Evolutionary conservation across 2,888 invertebrate species (phyloP).

Genomic region (Trichopoda pennipes): DNA sequence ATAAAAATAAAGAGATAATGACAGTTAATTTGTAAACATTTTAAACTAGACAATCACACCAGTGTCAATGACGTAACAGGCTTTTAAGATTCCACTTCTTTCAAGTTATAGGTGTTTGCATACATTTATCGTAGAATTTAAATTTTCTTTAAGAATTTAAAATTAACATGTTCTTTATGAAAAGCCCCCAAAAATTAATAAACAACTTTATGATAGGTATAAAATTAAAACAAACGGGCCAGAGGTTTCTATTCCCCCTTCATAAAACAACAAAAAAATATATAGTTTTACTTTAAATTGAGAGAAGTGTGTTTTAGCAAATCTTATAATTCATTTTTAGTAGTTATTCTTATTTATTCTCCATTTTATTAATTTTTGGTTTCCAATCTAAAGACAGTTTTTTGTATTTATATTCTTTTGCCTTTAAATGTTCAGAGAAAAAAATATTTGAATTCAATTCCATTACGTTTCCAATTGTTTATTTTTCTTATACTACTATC

Average conservation of each 20-base stretch:
- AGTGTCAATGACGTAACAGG: too few relatives aligned
- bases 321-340: constrained; percentile 48
- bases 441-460: constrained; percentile 49
- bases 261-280: constrained; percentile 1
- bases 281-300: constrained; percentile 1
- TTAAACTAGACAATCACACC: too few relatives aligned
- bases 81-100: too few relatives aligned
- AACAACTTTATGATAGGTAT: not conserved
- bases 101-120: too few relatives aligned
- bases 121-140: not conserved
- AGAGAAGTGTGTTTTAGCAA: constrained; percentile 43
- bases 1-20: too few relatives aligned
- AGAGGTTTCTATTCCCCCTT: not conserved
- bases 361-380: constrained; percentile 43
- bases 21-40: too few relatives aligned
- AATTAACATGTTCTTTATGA: too few relatives aligned
- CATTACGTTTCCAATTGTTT: constrained; percentile 56
- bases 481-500: constrained; percentile 9
- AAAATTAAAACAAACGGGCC: not conserved
- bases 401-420: constrained; percentile 36
- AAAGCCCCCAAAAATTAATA: too few relatives aligned
- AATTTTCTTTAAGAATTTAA: too few relatives aligned
- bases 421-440: constrained; percentile 37
- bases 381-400: not conserved
- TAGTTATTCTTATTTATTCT: constrained; percentile 42